Evolutionary conservation across 2,113 vertebrate genomes (phyloP).

Genomic region (Microcebus lehilahytsara): DNA sequence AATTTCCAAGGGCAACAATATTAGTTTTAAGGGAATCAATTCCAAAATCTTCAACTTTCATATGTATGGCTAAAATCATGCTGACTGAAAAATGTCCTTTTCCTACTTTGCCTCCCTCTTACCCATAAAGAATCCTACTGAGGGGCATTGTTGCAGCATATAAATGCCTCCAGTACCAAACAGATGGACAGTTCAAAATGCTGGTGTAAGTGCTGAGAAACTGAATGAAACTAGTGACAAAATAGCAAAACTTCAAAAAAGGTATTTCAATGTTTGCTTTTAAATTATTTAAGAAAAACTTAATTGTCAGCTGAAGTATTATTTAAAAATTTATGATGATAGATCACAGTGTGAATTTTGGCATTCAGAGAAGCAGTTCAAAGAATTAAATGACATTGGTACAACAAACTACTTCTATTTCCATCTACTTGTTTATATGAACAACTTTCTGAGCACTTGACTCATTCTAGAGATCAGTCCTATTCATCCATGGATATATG

Average conservation of each 20-base stretch:
- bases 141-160: background rate
- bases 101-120: background rate
- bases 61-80: background rate
- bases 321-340: conserved; percentile 30
- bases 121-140: background rate
- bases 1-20: conserved; percentile 4
- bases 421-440: conserved; percentile 32
- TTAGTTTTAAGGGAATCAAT: background rate
- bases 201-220: background rate
- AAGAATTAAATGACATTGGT: conserved; percentile 19
- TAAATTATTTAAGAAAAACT: conserved; percentile 51
- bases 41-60: background rate
- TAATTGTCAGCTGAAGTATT: conserved; percentile 50
- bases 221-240: background rate
- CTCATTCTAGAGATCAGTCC: background rate
- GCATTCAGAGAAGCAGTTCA: conserved; percentile 29
- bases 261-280: background rate
- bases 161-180: background rate
- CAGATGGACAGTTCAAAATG: background rate
- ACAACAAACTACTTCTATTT: background rate
- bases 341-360: background rate
- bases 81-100: background rate
- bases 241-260: background rate
- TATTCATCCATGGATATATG: background rate
- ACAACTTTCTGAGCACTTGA: background rate